A percentile compares a stretch with the other conserved stretches of the same genome.
Evolutionary conservation across 2,113 vertebrate genomes (phyloP).

Genomic region (Rhynchopsitta pachyrhyncha): DNA sequence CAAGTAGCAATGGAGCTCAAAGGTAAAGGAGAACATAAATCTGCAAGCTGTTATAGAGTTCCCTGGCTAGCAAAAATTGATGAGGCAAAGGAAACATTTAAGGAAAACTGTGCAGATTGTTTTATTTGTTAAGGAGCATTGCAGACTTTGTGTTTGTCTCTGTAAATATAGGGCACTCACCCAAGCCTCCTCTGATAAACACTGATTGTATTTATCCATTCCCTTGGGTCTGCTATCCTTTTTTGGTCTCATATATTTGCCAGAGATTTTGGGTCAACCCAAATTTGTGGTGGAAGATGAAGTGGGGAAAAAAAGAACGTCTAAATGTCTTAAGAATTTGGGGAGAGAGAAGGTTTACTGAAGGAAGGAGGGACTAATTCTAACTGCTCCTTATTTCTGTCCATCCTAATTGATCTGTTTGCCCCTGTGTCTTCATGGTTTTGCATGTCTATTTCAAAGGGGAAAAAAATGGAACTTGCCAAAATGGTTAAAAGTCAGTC

Average conservation of each 20-base stretch:
- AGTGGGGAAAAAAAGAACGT: background rate
- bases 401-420: background rate
- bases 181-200: background rate
- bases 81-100: background rate
- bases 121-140: background rate
- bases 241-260: background rate
- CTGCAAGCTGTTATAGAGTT: background rate
- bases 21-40: background rate
- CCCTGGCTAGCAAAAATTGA: background rate
- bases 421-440: background rate
- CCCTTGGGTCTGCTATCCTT: background rate
- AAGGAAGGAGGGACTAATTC: background rate
- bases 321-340: background rate
- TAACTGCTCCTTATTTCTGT: rapidly evolving
- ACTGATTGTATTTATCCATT: background rate
- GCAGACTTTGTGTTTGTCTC: background rate
- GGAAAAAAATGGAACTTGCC: background rate
- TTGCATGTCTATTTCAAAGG: background rate
- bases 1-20: background rate
- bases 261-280: background rate
- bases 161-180: background rate
- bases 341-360: background rate
- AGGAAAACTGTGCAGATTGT: background rate
- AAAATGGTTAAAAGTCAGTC: constrained; percentile 8
- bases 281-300: background rate